Evolutionary conservation across 2,113 vertebrate genomes (phyloP), one percentile per base, ranked within the genome.

Genomic region (Fulica atra): DNA sequence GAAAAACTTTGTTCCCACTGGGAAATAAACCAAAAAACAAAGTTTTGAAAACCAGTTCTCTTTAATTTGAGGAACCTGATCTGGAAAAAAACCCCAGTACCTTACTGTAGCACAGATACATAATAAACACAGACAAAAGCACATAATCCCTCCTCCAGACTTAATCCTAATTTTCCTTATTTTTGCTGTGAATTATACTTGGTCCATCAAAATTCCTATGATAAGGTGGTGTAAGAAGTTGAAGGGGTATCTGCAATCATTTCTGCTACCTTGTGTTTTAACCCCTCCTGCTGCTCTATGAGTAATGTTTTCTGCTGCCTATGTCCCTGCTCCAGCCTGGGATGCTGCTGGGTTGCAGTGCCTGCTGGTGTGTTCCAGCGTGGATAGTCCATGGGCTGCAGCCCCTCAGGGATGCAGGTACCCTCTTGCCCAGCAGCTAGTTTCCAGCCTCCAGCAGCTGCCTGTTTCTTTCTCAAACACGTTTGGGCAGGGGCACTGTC

Each of bases 401-500:
- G 4, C 2, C 20, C 9, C 3, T 28, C 36, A 38, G n/a, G 7
- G 16, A 7, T n/a, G 9, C 26, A 20, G 9, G 10, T 10, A 16
- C 5, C 5, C 11, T 18, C 10, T 51, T 16, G 29, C 2, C 13
- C 33, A 60, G 16, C 25, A 88, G 33, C 38, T 48, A 51, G n/a
- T 31, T 44, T 78, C 42, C 56, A 81, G 40, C 16, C 59, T 61
- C 50, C 44, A 16, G 40, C 16, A 54, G 48, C 23, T 69, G 23
- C 38, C 29, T 12, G 6, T 14, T 60, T 57, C 38, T 54, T 71
- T 73, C 50, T 48, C 29, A 64, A 25, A 16, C 25, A 5, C 17
- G 3, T 50, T n/a, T 63, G 40, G 18, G 21, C n/a, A 71, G 21
- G 6, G 25, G 10, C 8, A 31, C n/a, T 0, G 1, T 4, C 28